Evolutionary conservation across 64 coral and sea anemone species (phyloP).

Genomic region (Astreopora myriophthalma): DNA sequence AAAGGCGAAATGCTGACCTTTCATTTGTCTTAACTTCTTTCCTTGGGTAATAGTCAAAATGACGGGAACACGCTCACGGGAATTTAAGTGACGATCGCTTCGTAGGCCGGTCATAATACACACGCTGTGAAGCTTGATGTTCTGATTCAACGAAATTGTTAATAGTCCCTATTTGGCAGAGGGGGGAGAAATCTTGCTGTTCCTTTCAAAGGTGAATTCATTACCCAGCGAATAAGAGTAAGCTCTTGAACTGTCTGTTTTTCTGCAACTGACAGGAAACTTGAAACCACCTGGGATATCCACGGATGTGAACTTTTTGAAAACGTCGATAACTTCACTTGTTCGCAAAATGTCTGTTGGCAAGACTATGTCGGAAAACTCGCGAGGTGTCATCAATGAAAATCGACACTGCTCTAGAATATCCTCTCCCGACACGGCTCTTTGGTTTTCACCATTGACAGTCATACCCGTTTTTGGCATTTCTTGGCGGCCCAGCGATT

Average conservation of each 20-base stretch:
- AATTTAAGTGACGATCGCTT: not conserved
- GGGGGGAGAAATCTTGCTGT: not conserved
- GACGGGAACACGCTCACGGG: no score
- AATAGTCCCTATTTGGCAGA: not conserved
- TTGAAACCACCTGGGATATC: not conserved
- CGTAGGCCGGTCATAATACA: not conserved
- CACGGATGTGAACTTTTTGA: not conserved
- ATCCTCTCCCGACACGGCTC: not conserved
- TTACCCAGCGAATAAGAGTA: not conserved
- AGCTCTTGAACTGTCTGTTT: no score
- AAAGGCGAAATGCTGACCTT: not conserved
- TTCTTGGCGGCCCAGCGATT: not conserved
- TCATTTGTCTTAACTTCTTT: not conserved
- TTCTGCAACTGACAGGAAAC: not conserved
- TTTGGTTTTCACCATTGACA: not conserved
- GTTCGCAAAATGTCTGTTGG: not conserved
- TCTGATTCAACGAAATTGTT: not conserved
- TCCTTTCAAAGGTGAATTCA: not conserved
- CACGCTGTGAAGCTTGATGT: not conserved
- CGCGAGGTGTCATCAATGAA: not conserved
- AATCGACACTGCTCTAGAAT: not conserved
- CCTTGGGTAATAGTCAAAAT: no score
- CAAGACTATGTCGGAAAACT: not conserved
- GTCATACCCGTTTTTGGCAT: not conserved
- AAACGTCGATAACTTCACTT: not conserved